phyloP scores from a whole-genome alignment of 1,140 invertebrate genomes.

The Maniola jurtina region DNA sequence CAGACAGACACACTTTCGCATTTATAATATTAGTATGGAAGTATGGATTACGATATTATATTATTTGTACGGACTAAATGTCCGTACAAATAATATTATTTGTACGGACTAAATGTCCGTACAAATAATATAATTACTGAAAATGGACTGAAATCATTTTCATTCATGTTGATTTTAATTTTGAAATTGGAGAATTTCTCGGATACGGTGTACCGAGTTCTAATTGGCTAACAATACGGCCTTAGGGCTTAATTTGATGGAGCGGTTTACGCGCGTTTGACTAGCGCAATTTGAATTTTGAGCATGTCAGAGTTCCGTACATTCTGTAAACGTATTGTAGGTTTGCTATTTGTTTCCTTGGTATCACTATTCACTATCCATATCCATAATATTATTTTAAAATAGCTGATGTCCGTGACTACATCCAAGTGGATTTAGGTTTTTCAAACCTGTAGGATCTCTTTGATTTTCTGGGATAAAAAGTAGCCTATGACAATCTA shows the following conservation, averaged over 20 bases:
- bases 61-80: too few relatives aligned
- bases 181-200: conserved; percentile 1
- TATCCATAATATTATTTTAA: too few relatives aligned
- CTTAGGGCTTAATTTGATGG: conserved; percentile 10
- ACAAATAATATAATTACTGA: neutral
- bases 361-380: too few relatives aligned
- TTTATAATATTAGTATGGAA: too few relatives aligned
- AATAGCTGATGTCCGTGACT: too few relatives aligned
- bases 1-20: too few relatives aligned
- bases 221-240: conserved; percentile 2
- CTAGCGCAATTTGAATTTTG: conserved; percentile 2
- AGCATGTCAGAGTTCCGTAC: conserved; percentile 2
- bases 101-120: too few relatives aligned
- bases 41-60: too few relatives aligned
- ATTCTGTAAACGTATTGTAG: neutral
- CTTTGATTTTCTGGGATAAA: too few relatives aligned
- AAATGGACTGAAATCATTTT: neutral
- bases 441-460: too few relatives aligned
- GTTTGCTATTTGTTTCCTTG: neutral
- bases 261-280: conserved; percentile 2
- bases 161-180: conserved; percentile 7
- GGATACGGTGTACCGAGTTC: neutral
- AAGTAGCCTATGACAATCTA: too few relatives aligned
- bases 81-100: neutral
- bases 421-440: too few relatives aligned